Percentiles rank a stretch among this genome's conserved stretches.
Evolutionary conservation across 2,113 vertebrate species (phyloP).

Genomic region (Tamias sibiricus): DNA sequence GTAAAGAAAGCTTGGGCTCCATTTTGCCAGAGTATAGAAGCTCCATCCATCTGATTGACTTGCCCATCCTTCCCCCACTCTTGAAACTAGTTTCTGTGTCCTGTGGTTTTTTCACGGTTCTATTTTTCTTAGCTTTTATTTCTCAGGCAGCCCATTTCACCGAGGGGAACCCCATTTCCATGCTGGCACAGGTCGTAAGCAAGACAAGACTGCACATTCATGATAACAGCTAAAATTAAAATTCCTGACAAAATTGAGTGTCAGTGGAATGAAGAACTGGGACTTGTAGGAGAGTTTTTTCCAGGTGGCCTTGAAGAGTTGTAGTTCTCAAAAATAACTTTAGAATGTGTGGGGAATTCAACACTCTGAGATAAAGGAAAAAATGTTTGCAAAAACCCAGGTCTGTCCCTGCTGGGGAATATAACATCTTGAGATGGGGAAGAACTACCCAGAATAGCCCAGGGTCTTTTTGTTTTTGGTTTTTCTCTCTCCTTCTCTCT

Average conservation of each 20-base stretch:
- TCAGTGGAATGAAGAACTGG: neutral
- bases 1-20: too few species aligned
- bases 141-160: too few species aligned
- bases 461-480: neutral
- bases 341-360: neutral
- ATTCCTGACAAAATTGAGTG: neutral
- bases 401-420: neutral
- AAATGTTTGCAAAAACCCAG: neutral
- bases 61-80: too few species aligned
- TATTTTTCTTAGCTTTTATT: too few species aligned
- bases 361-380: neutral
- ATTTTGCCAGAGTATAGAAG: too few species aligned
- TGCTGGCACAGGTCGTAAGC: too few species aligned
- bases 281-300: neutral
- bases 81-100: too few species aligned
- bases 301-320: too few species aligned
- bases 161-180: too few species aligned
- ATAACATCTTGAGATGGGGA: neutral
- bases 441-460: neutral
- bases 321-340: neutral
- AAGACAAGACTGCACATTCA: neutral
- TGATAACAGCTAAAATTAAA: neutral
- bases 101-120: too few species aligned
- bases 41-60: too few species aligned
- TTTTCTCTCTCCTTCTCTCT: too few species aligned